These are phyloP conservation scores for Lampropteryx suffumata DNA, from an alignment of 2,888 invertebrate genomes.

Conservation along the genomic window DNA sequence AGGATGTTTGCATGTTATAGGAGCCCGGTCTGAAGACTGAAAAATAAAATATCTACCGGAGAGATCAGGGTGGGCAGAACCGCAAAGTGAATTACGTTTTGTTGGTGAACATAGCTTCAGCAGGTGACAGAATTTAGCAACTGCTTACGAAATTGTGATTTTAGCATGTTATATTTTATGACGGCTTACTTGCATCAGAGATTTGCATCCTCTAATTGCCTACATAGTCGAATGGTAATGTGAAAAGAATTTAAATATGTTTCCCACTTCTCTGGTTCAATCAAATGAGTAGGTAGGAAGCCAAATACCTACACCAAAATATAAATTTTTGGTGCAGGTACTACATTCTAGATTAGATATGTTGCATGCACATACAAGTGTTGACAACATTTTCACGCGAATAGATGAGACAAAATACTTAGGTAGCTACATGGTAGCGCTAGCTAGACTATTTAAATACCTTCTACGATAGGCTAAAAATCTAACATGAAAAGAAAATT, in stretches of 20 bases:
- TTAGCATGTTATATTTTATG: conserved; percentile 9
- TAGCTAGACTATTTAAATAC: conserved; percentile 8
- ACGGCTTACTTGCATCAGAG: background rate
- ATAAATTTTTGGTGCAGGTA: too few species aligned
- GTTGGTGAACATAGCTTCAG: background rate
- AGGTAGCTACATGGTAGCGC: background rate
- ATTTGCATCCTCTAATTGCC: too few species aligned
- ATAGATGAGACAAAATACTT: conserved; percentile 5
- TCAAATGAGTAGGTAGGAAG: too few species aligned
- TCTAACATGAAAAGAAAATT: conserved; percentile 2
- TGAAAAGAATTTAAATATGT: too few species aligned
- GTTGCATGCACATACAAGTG: too few species aligned
- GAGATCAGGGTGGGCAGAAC: background rate
- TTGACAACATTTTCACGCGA: conserved; percentile 1
- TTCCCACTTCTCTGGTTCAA: too few species aligned
- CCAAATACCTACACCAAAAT: too few species aligned
- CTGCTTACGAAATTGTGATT: conserved; percentile 14
- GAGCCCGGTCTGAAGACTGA: too few species aligned
- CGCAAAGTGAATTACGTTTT: background rate
- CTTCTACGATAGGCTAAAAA: conserved; percentile 7
- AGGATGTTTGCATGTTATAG: too few species aligned
- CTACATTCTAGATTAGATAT: too few species aligned
- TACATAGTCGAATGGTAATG: too few species aligned
- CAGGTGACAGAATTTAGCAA: conserved; percentile 18
- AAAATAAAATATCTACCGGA: background rate